phyloP scores from a whole-genome alignment of 2,797 vertebrate genomes.

The Salarias fasciatus region DNA sequence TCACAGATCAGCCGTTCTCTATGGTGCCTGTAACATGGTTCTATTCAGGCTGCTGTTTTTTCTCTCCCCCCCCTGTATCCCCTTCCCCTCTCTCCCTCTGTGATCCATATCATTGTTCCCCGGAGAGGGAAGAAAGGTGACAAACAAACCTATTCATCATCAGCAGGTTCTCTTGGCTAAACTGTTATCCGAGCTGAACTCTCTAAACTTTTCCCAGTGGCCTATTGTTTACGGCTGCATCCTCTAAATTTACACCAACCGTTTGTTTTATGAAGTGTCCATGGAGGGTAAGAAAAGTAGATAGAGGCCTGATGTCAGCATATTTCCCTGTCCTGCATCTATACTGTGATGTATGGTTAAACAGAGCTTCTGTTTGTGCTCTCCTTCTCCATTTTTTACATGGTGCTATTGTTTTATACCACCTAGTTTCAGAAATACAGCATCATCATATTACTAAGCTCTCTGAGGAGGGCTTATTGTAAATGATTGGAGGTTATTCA shows the following conservation, averaged over 20 bases:
- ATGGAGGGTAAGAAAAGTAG: conserved; percentile 77
- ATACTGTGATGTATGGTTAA: conserved; percentile 74
- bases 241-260: conserved; percentile 81
- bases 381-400: conserved; percentile 62
- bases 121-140: conserved; percentile 76
- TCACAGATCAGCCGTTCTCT: conserved; percentile 60
- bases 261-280: conserved; percentile 84
- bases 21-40: conserved; percentile 61
- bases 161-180: conserved; percentile 78
- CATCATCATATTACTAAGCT: conserved; percentile 77
- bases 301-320: conserved; percentile 79
- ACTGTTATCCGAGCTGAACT: conserved; percentile 83
- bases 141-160: conserved; percentile 84
- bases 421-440: conserved; percentile 77
- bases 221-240: conserved; percentile 80
- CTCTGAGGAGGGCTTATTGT: conserved; percentile 75
- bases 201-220: conserved; percentile 82
- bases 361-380: conserved; percentile 59
- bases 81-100: conserved; percentile 61
- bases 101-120: conserved; percentile 82
- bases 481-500: conserved; percentile 81
- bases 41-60: conserved; percentile 66
- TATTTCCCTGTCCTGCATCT: conserved; percentile 76
- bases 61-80: conserved; percentile 40
- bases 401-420: conserved; percentile 77